These are phyloP conservation scores for Coremacera marginata DNA, from an alignment of 2,888 invertebrate species.

Conservation along the genomic window DNA sequence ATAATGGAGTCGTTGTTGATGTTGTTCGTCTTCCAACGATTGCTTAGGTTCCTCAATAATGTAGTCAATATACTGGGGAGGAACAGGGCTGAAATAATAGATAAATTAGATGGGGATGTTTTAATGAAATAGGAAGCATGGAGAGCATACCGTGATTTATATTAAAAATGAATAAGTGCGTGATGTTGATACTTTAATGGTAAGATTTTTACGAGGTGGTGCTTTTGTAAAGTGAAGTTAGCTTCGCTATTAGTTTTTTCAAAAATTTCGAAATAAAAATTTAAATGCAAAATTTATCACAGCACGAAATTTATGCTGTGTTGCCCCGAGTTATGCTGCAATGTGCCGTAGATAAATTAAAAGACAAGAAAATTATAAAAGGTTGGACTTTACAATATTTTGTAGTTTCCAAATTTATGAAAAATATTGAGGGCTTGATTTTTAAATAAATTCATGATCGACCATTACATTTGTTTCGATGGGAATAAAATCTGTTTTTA, in stretches of 20 bases:
- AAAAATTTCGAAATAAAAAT: too few relatives aligned
- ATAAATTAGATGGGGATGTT: not conserved
- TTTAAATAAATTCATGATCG: too few relatives aligned
- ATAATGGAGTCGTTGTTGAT: conserved; percentile 39
- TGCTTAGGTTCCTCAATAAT: conserved; percentile 64
- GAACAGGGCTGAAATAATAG: conserved; percentile 37
- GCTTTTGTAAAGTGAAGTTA: too few relatives aligned
- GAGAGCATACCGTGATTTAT: not conserved
- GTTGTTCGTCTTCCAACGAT: conserved; percentile 62
- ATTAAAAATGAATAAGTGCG: too few relatives aligned
- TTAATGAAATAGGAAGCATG: not conserved
- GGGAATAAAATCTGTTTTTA: too few relatives aligned
- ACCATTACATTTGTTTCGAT: too few relatives aligned
- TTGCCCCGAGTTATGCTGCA: not conserved
- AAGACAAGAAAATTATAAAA: too few relatives aligned
- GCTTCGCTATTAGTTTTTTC: not conserved
- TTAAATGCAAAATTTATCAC: not conserved
- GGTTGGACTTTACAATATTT: too few relatives aligned
- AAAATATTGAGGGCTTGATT: too few relatives aligned
- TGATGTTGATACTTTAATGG: too few relatives aligned
- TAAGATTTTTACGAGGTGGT: not conserved
- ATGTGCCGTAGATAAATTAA: too few relatives aligned
- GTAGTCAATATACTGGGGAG: conserved; percentile 60
- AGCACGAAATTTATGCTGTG: not conserved
- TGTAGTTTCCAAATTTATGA: too few relatives aligned